Evolutionary conservation across 2,888 invertebrate genomes (phyloP).

Genomic region (Vandiemenella viatica): DNA sequence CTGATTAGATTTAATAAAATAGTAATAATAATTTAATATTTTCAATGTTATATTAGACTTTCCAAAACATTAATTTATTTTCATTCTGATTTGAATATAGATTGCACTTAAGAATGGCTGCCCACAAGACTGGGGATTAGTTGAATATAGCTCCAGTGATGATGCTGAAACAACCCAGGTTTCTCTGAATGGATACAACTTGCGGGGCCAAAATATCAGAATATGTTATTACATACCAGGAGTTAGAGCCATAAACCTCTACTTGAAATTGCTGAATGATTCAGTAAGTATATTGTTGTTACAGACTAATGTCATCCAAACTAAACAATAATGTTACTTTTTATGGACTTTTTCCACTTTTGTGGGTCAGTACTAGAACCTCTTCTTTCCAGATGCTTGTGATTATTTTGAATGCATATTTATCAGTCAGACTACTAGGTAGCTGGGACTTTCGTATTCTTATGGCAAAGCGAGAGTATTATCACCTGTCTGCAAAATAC

Average conservation of each 20-base stretch:
- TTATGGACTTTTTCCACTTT: no score
- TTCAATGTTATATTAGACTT: no score
- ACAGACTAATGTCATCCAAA: no score
- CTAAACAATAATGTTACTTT: no score
- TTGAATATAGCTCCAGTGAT: slow-evolving; percentile 30
- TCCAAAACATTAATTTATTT: no score
- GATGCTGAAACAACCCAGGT: slow-evolving; percentile 29
- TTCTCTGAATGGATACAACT: slow-evolving; percentile 25
- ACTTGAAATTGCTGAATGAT: slow-evolving; percentile 31
- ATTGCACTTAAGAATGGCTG: slow-evolving; percentile 34
- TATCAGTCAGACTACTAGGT: not conserved
- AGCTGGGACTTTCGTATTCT: no score
- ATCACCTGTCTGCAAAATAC: no score
- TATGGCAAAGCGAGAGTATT: no score
- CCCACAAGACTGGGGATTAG: slow-evolving; percentile 35
- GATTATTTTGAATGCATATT: no score
- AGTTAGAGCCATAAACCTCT: slow-evolving; percentile 34
- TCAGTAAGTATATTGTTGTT: slow-evolving; percentile 21
- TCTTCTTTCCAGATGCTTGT: not conserved
- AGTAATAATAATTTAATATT: no score
- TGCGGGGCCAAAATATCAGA: slow-evolving; percentile 28
- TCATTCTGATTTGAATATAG: no score
- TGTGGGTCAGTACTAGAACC: not conserved
- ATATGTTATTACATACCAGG: slow-evolving; percentile 36
- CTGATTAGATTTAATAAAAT: no score